Evolutionary conservation across 2,888 invertebrate species (phyloP), one percentile per base, ranked within the genome.

Genomic region (Drosophila maculinotata): DNA sequence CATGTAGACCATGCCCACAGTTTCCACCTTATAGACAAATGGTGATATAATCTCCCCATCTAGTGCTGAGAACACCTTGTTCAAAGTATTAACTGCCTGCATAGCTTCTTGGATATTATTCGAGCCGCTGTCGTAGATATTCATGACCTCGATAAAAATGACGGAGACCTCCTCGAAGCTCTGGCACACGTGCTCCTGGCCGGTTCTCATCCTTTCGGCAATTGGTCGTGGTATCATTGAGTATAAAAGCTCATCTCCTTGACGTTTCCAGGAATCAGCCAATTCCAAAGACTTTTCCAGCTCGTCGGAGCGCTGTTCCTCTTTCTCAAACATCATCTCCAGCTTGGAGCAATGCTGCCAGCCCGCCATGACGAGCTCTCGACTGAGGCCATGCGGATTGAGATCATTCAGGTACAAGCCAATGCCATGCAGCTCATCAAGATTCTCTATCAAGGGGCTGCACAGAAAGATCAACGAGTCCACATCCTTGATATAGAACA

Each of bases 1-100:
- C 97, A 98, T 97, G 91, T 98, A 98, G 47, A 94, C 94, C 90
- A 95, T 95, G n/a, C 97, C 98, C 0, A 98, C 96, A 0, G 98
- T 98, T 92, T 98, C 98, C 60, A 98, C 97, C 94, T 98, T 98
- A 89, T 97, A 98, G 1, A 97, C 97, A 58, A 96, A 93, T 76
- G 96, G 96, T 31, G 95, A 93, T 84, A 97, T 97, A 86, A 97
- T 95, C 42, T 97, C 93, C 23, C 95, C 93, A 90, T 98, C 98
- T 78, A 97, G 96, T 73, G 95, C 94, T 0, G 96, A 95, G 92
- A 96, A 97, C 0, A 97, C 95, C 2, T 95, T 95, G 90, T 98
- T 98, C 93, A 98, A 95, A 35, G 95, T 95, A 6, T 94, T 94
- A 0, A 97, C 97, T 0, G 96, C 94, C 78, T 96, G 95, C 96